A percentile compares a stretch with the other conserved stretches of the same genome.
phyloP scores from a whole-genome alignment of 2,797 vertebrate species.

The Oreortyx pictus region DNA sequence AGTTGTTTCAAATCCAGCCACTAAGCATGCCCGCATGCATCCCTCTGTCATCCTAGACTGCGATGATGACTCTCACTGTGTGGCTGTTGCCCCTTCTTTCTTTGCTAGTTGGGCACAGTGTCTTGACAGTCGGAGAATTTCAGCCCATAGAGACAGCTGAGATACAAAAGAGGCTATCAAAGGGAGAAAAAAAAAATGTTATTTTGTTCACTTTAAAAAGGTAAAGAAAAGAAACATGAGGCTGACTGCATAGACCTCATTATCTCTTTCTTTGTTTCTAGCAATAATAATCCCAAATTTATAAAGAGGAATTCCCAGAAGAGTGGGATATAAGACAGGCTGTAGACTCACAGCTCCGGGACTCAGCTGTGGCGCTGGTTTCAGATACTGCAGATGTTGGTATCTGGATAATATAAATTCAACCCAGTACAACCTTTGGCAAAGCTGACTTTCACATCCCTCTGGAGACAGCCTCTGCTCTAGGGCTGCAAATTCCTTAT shows the following conservation, averaged over 20 bases:
- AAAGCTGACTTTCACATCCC: not conserved
- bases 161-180: not conserved
- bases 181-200: rapidly evolving
- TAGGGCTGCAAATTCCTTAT: rapidly evolving
- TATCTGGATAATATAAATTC: not conserved
- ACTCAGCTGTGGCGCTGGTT: not conserved
- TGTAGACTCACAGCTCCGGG: not conserved
- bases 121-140: not conserved
- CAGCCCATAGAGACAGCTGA: not conserved
- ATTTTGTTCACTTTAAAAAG: not conserved
- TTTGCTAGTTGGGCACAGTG: not conserved
- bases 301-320: not conserved
- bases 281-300: not conserved
- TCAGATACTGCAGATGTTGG: not conserved
- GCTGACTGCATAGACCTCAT: not conserved
- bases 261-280: not conserved
- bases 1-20: not conserved
- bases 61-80: not conserved
- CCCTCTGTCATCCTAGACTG: not conserved
- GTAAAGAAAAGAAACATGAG: not conserved
- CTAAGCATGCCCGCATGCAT: not conserved
- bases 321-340: not conserved
- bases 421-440: not conserved
- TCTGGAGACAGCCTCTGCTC: not conserved
- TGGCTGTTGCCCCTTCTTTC: not conserved